Conservation (phyloP, 2,888 invertebrate genomes). For the Erebia palarica region DNA sequence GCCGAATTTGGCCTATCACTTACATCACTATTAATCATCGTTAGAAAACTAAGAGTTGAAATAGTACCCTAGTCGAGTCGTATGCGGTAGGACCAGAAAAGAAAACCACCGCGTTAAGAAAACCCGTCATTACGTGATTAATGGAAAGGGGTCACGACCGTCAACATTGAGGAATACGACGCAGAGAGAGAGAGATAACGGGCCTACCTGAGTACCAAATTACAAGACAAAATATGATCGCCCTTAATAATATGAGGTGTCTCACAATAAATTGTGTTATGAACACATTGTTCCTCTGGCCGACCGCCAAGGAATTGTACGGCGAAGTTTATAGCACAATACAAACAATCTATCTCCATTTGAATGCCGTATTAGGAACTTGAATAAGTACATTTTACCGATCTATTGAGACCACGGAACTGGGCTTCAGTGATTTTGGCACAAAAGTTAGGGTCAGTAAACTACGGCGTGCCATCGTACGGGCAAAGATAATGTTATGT, state of each 20-base stretch:
- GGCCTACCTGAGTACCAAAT: conserved; percentile 47
- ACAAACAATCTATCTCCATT: conserved; percentile 28
- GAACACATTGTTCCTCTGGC: conserved; percentile 55
- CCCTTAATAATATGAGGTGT: conserved; percentile 49
- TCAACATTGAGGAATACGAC: no score
- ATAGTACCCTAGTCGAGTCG: no score
- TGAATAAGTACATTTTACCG: conserved; percentile 13
- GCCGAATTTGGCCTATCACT: no score
- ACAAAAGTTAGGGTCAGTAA: neutral
- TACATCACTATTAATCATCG: no score
- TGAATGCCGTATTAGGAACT: conserved; percentile 14
- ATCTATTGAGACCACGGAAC: neutral
- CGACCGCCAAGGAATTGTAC: conserved; percentile 46
- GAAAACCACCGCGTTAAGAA: no score
- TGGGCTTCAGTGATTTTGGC: conserved; percentile 9
- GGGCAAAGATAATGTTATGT: no score
- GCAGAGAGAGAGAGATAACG: neutral
- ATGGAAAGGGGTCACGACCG: no score
- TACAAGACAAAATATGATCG: conserved; percentile 59
- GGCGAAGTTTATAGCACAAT: conserved; percentile 43
- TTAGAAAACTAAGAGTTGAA: no score
- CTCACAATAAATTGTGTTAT: conserved; percentile 53
- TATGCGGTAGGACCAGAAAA: no score
- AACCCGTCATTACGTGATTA: neutral
- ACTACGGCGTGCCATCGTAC: no score